These are phyloP conservation scores for Polypterus senegalus DNA, from an alignment of 2,113 vertebrate genomes.

Conservation along the genomic window DNA sequence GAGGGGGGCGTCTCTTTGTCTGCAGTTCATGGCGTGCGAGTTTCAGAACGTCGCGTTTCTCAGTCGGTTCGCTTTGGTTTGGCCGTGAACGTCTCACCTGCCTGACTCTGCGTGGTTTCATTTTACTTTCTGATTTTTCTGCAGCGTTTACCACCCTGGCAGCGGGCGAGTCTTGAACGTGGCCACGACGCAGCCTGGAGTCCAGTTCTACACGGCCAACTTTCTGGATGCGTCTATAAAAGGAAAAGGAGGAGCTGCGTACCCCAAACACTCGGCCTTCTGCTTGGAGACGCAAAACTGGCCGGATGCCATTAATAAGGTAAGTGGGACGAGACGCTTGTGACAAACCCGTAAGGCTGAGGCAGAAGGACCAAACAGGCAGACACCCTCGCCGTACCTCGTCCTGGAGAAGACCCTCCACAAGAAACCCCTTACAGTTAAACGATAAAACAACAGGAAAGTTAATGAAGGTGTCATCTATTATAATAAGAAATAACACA, in stretches of 20 bases:
- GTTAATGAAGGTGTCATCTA: not conserved
- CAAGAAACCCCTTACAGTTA: slow-evolving; percentile 7
- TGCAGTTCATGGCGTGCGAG: too few relatives aligned
- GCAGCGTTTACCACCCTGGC: slow-evolving; percentile 59
- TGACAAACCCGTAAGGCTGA: not conserved
- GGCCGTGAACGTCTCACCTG: too few relatives aligned
- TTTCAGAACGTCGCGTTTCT: too few relatives aligned
- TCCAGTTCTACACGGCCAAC: slow-evolving; percentile 94
- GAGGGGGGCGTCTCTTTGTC: too few relatives aligned
- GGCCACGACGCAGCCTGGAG: slow-evolving; percentile 74
- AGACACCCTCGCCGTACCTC: not conserved
- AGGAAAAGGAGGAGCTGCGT: slow-evolving; percentile 58
- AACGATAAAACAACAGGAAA: not conserved
- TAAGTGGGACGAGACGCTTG: slow-evolving; percentile 21
- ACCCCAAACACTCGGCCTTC: slow-evolving; percentile 74
- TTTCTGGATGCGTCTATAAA: slow-evolving; percentile 68
- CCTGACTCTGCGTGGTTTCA: too few relatives aligned
- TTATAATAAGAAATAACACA: not conserved
- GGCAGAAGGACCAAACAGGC: not conserved
- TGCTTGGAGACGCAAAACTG: slow-evolving; percentile 91
- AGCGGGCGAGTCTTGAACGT: slow-evolving; percentile 71
- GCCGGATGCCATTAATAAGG: slow-evolving; percentile 86
- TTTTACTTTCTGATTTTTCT: slow-evolving; percentile 6
- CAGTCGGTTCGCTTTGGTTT: too few relatives aligned
- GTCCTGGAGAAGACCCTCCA: slow-evolving; percentile 8